A percentile compares a stretch with the other conserved stretches of the same genome.
Conservation (phyloP, 2,888 invertebrate species). For the Rhorus exstirpatorius region DNA sequence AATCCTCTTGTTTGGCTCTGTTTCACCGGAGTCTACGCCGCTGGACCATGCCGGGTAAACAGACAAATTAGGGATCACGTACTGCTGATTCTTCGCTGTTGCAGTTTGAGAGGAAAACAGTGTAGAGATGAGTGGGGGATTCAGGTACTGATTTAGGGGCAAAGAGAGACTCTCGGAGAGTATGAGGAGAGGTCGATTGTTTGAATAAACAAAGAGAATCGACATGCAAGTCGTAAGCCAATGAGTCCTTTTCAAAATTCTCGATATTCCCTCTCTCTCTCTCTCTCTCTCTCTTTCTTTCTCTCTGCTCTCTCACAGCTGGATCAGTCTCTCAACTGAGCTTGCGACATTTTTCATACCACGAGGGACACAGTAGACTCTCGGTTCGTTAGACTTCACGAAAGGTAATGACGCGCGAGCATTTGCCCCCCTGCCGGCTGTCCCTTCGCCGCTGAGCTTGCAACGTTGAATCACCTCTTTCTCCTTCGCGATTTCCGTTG, state of each 20-base stretch:
- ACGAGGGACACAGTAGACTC: constrained; percentile 66
- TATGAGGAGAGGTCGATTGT: constrained; percentile 33
- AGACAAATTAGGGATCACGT: constrained; percentile 69
- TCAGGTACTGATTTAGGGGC: constrained; percentile 35
- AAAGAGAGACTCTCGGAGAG: not conserved
- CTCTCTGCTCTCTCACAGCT: not conserved
- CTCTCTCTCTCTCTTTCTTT: not conserved
- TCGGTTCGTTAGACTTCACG: constrained; percentile 75
- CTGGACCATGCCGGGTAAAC: constrained; percentile 57
- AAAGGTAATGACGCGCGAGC: constrained; percentile 75
- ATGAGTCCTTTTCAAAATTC: constrained; percentile 56
- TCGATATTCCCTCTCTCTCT: constrained; percentile 18
- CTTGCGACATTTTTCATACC: constrained; percentile 62
- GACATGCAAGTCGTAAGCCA: constrained; percentile 25
- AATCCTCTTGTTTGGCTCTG: constrained; percentile 23
- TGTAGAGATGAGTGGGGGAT: constrained; percentile 1
- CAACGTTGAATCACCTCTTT: constrained; percentile 33
- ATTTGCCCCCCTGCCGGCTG: constrained; percentile 53
- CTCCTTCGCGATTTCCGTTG: not conserved
- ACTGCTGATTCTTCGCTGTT: constrained; percentile 66
- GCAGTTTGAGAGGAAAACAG: constrained; percentile 54
- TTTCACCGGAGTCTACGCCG: constrained; percentile 24
- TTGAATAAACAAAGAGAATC: constrained; percentile 23
- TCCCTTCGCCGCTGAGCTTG: constrained; percentile 61
- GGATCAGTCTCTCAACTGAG: constrained; percentile 62